Conservation (phyloP, 2,797 vertebrate species). For the Tapera naevia region DNA sequence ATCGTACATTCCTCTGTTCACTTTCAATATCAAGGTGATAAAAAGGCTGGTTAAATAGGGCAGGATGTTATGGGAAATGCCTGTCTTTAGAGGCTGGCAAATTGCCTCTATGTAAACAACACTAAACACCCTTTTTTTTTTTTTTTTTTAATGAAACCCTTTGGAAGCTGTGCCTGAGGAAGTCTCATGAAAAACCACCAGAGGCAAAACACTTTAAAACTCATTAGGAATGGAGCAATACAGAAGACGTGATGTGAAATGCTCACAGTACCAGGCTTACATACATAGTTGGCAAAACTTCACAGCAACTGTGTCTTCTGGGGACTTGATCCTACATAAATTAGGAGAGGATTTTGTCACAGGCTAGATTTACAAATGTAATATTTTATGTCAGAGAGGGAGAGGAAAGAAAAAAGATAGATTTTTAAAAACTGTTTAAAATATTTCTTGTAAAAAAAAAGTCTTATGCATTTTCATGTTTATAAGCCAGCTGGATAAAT, state of each 20-base stretch:
- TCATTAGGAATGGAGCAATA: background rate
- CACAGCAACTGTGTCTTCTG: background rate
- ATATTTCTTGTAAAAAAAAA: background rate
- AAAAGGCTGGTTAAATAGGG: background rate
- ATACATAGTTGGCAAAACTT: conserved; percentile 24
- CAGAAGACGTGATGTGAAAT: background rate
- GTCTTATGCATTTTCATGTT: background rate
- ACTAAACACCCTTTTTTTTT: background rate
- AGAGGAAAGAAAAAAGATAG: background rate
- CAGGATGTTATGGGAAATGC: background rate
- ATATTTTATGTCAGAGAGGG: background rate
- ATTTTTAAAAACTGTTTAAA: background rate
- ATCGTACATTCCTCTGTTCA: background rate
- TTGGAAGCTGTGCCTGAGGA: background rate
- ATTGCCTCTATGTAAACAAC: background rate
- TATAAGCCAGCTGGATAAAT: background rate
- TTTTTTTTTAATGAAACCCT: background rate
- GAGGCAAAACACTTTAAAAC: conserved; percentile 29
- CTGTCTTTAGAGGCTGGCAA: background rate
- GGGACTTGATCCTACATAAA: background rate
- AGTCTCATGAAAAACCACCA: background rate
- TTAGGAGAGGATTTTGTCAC: conserved; percentile 8
- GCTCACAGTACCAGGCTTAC: background rate
- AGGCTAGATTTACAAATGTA: conserved; percentile 6
- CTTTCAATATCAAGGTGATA: background rate